Evolutionary conservation across 2,113 vertebrate species (phyloP).

Genomic region (Lampris megalopsis): DNA sequence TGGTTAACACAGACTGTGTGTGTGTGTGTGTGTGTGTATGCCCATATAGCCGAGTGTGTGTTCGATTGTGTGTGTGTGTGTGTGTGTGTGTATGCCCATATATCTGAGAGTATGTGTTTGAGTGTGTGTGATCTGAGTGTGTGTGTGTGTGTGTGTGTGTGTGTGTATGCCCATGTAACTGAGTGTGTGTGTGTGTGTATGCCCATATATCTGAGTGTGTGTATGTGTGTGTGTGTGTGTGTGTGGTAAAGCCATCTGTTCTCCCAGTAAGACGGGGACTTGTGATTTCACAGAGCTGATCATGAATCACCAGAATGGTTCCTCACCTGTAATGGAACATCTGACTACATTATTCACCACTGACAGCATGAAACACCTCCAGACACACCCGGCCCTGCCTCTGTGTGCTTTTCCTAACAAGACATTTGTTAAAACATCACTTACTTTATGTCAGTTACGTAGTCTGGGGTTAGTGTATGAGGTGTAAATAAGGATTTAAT

Average conservation of each 20-base stretch:
- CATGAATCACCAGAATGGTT: conserved; percentile 42
- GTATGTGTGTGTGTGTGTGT: conserved; percentile 2
- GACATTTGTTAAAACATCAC: conserved; percentile 11
- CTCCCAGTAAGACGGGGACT: not conserved
- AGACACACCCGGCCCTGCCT: conserved; percentile 17
- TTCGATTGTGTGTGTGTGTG: no score
- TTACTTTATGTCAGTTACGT: not conserved
- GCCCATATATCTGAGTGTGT: not conserved
- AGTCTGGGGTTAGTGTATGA: no score
- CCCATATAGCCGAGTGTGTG: no score
- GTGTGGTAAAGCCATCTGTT: conserved; percentile 62
- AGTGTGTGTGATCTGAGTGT: conserved; percentile 1
- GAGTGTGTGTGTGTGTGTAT: conserved; percentile 15
- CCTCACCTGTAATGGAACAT: conserved; percentile 61
- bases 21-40: no score
- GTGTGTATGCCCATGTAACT: no score
- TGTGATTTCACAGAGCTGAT: conserved; percentile 28
- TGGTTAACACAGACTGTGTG: not conserved
- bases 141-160: not conserved
- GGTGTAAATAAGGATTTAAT: no score
- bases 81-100: no score
- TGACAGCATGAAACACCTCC: conserved; percentile 40
- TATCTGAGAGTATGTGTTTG: conserved; percentile 1
- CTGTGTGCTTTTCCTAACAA: conserved; percentile 5
- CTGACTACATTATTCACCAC: conserved; percentile 59